phyloP scores from a whole-genome alignment of 2,797 vertebrate genomes.

The Amniataba percoides region DNA sequence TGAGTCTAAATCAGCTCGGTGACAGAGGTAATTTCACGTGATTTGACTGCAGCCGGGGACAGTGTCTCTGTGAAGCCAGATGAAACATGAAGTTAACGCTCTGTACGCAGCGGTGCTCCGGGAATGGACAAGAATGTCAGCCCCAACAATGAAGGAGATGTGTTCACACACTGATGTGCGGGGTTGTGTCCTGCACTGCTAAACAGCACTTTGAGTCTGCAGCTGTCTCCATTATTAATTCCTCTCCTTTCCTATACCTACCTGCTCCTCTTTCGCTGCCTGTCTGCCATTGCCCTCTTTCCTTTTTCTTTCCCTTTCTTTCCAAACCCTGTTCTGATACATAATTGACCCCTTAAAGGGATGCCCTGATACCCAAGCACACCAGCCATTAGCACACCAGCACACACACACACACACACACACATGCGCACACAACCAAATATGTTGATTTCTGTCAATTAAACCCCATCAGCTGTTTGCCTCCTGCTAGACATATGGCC shows the following conservation, averaged over 20 bases:
- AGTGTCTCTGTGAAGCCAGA: slow-evolving; percentile 60
- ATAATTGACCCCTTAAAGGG: slow-evolving; percentile 73
- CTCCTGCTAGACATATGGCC: slow-evolving; percentile 90
- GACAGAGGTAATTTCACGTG: slow-evolving; percentile 64
- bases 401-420: slow-evolving; percentile 49
- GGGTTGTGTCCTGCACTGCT: slow-evolving; percentile 39
- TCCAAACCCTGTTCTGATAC: slow-evolving; percentile 68
- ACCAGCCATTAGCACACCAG: slow-evolving; percentile 62
- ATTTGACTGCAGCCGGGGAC: slow-evolving; percentile 54
- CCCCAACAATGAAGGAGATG: slow-evolving; percentile 41
- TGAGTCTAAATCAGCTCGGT: slow-evolving; percentile 62
- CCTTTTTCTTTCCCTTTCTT: slow-evolving; percentile 46
- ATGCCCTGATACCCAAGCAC: slow-evolving; percentile 66
- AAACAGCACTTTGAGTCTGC: slow-evolving; percentile 29
- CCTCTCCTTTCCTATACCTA: slow-evolving; percentile 20
- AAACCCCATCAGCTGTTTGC: slow-evolving; percentile 89
- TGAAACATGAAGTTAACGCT: slow-evolving; percentile 69
- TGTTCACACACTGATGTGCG: slow-evolving; percentile 22
- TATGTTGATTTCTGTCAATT: slow-evolving; percentile 91
- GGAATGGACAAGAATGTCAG: slow-evolving; percentile 39
- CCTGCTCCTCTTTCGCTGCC: not conserved
- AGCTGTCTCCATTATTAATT: slow-evolving; percentile 15
- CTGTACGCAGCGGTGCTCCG: slow-evolving; percentile 58
- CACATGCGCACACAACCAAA: slow-evolving; percentile 71
- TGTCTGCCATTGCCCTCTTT: slow-evolving; percentile 21